Percentiles rank a stretch among this genome's conserved stretches.
phyloP scores from a whole-genome alignment of 2,113 vertebrate genomes.

The Malurus elegans region DNA sequence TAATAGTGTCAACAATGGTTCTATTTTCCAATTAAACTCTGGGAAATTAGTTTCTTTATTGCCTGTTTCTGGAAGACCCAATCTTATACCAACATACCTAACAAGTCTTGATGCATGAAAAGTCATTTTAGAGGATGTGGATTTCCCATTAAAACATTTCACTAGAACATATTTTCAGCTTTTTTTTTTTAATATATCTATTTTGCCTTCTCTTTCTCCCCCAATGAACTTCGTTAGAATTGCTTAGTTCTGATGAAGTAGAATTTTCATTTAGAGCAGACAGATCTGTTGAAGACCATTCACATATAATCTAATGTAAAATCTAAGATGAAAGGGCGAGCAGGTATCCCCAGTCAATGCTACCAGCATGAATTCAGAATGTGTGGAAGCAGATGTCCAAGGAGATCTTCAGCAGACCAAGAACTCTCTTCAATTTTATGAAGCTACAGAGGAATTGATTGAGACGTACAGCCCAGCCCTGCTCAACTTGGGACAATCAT shows the following conservation, averaged over 20 bases:
- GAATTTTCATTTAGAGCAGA: not conserved
- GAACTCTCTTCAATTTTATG: not conserved
- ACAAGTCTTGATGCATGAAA: not conserved
- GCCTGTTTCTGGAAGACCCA: not conserved
- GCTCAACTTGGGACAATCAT: not conserved
- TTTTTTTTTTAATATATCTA: not conserved
- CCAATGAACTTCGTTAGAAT: not conserved
- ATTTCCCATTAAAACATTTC: not conserved
- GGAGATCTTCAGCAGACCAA: not conserved
- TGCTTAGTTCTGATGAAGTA: not conserved
- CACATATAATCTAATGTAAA: not conserved
- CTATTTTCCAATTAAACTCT: not conserved
- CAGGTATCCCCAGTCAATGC: not conserved
- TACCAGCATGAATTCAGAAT: not conserved
- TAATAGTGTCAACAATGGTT: not conserved
- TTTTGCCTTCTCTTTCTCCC: not conserved
- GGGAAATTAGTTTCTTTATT: not conserved
- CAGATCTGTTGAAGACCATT: not conserved
- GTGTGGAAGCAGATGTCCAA: not conserved
- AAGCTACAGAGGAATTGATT: not conserved
- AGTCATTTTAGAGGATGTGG: not conserved
- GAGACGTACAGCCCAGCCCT: not conserved
- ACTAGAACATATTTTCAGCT: not conserved
- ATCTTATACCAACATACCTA: not conserved
- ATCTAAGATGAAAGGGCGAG: not conserved